These are phyloP conservation scores for Melanaphis sacchari DNA, from an alignment of 1,140 invertebrate genomes.

Conservation along the genomic window DNA sequence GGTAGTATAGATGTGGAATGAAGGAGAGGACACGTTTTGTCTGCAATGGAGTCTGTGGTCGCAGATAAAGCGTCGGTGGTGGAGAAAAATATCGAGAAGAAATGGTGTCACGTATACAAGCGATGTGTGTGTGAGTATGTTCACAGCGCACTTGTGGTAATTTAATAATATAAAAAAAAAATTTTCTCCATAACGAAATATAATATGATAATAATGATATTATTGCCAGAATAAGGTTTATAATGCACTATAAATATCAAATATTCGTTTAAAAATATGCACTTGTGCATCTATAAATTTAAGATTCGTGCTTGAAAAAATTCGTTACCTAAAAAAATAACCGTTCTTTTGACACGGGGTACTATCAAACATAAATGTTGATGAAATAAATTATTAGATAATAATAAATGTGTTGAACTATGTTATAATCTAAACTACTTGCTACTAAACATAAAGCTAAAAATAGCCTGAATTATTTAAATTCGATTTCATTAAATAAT, in stretches of 20 bases:
- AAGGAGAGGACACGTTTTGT: not conserved
- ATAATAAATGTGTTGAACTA: too few species aligned
- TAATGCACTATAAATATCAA: too few species aligned
- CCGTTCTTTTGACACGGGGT: too few species aligned
- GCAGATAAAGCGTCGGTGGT: not conserved
- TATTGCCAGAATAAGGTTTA: not conserved
- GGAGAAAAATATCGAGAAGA: not conserved
- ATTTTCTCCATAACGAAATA: not conserved
- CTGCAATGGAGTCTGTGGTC: not conserved
- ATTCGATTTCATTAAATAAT: too few species aligned
- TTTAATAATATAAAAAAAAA: constrained; percentile 19
- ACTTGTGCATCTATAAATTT: not conserved
- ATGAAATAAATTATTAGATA: too few species aligned
- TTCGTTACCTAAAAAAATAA: too few species aligned
- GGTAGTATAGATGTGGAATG: not conserved
- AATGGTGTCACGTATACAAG: not conserved
- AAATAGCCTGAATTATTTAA: too few species aligned
- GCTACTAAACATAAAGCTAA: too few species aligned
- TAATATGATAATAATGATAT: not conserved
- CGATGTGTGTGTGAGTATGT: not conserved
- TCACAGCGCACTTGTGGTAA: not conserved
- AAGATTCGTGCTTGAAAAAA: not conserved
- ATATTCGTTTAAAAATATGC: too few species aligned
- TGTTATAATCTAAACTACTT: too few species aligned
- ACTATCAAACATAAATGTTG: too few species aligned